A percentile compares a stretch with the other conserved stretches of the same genome.
These are phyloP conservation scores for Cenopis cana DNA, from an alignment of 2,888 invertebrate species.

Conservation along the genomic window DNA sequence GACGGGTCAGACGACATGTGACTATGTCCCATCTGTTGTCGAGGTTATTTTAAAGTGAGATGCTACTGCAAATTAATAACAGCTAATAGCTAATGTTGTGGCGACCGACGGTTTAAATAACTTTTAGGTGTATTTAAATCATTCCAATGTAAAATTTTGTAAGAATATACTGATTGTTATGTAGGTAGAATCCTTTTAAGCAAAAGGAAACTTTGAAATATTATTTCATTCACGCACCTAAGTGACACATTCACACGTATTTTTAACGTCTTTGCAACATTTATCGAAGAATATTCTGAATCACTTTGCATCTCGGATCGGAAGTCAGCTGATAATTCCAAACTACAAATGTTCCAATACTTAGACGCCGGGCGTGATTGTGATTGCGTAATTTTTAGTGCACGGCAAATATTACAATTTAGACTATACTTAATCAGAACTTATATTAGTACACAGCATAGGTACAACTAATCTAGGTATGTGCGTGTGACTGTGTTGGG, in stretches of 20 bases:
- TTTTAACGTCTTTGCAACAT: not conserved
- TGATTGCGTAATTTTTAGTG: too few species aligned
- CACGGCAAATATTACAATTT: too few species aligned
- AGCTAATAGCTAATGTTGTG: not conserved
- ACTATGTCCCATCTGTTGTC: slow-evolving; percentile 29
- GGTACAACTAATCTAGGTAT: too few species aligned
- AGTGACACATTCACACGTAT: too few species aligned
- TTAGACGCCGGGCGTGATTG: not conserved
- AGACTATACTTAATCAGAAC: too few species aligned
- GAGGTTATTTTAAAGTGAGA: slow-evolving; percentile 30
- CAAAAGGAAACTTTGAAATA: too few species aligned
- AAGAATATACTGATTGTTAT: not conserved
- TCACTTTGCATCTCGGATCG: not conserved
- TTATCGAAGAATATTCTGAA: not conserved
- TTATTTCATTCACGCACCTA: too few species aligned
- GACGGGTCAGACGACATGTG: slow-evolving; percentile 24
- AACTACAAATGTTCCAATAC: not conserved
- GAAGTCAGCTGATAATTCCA: not conserved
- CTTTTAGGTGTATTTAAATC: not conserved
- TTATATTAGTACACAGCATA: too few species aligned
- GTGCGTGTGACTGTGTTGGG: too few species aligned
- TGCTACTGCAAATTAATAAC: slow-evolving; percentile 8
- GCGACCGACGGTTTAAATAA: slow-evolving; percentile 15
- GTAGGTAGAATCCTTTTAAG: too few species aligned
- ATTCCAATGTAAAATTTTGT: not conserved